phyloP scores from a whole-genome alignment of 2,888 invertebrate species.

The Tetragnatha montana region DNA sequence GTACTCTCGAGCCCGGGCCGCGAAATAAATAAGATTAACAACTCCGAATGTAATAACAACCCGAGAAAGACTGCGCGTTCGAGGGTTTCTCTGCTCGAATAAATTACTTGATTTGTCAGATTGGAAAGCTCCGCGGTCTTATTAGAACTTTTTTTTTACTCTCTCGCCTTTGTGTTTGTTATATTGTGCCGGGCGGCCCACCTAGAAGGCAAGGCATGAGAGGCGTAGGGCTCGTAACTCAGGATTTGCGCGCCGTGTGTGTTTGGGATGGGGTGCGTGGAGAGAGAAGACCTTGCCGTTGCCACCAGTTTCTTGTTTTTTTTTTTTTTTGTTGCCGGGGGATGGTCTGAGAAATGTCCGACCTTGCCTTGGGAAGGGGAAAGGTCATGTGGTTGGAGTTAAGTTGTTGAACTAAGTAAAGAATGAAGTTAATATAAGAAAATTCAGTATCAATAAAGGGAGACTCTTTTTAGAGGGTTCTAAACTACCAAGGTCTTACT shows the following conservation, averaged over 20 bases:
- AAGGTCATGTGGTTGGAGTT: too few species aligned
- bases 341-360: neutral
- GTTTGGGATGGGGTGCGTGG: slow-evolving; percentile 12
- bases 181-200: slow-evolving; percentile 30
- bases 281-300: neutral
- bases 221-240: slow-evolving; percentile 57
- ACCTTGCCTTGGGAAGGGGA: neutral
- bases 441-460: too few species aligned
- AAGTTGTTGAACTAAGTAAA: too few species aligned
- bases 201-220: slow-evolving; percentile 38
- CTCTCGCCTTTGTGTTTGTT: neutral
- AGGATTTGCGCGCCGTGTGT: slow-evolving; percentile 57
- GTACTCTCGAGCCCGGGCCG: slow-evolving; percentile 28
- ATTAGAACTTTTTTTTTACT: neutral
- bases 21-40: slow-evolving; percentile 33
- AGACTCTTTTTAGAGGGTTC: too few species aligned
- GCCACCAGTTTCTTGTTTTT: neutral
- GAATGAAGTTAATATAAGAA: too few species aligned
- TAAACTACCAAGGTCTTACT: too few species aligned
- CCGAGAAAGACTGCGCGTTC: neutral
- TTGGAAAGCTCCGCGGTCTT: slow-evolving; percentile 12
- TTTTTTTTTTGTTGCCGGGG: neutral
- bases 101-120: slow-evolving; percentile 69
- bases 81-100: slow-evolving; percentile 24
- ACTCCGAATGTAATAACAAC: neutral